Base-by-base conservation (phyloP, 2,888 invertebrate species). In the Hirtodrosophila duncani region DNA sequence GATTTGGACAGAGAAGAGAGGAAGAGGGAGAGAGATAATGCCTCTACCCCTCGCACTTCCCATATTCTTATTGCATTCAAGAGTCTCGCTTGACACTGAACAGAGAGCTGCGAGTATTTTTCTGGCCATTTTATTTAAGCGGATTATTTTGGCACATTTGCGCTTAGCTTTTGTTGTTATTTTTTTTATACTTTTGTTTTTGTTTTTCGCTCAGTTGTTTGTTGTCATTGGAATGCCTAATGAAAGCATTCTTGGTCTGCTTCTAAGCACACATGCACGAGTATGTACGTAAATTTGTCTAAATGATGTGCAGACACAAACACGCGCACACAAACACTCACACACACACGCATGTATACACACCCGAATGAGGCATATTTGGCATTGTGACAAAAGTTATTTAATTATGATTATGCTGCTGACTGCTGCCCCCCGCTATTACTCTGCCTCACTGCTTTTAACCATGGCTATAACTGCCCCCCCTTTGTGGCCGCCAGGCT, bases 141-240 rank as follows among this genome's bases (percentile, higher is more conserved):
- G 59, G 82, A 81, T 77, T 81, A 77, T 75, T 74, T 75, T 63
- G 72, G 77, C 65, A 67, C 77, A 70, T 67, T 79, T 74, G 61
- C 61, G 46, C 74, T 56, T 36, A 14, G 27, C 39, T 51, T 55
- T 41, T 67, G 20, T 42, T 30, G 5, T 38, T 38, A 37, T 26
- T 29, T 43, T 30, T 44, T 26, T 42, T 18, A 46, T 45, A 10
- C 24, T 20, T 20, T 30, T 16, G 16, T 20, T 37, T 39, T 49
- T 41, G 43, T 37, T 56, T 55, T 30, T 9, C 20, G 13, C 37
- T 37, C 14, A 34, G 21, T 46, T 30, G 43, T 57, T 55, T 36
- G 26, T 26, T 53, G 59, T 49, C 60, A 63, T 50, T 69, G 75
- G 75, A 66, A 74, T 74, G 75, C 67, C 62, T 69, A 78, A 74